phyloP scores from a whole-genome alignment of 2,888 invertebrate species.

The Drosophila longiperda region DNA sequence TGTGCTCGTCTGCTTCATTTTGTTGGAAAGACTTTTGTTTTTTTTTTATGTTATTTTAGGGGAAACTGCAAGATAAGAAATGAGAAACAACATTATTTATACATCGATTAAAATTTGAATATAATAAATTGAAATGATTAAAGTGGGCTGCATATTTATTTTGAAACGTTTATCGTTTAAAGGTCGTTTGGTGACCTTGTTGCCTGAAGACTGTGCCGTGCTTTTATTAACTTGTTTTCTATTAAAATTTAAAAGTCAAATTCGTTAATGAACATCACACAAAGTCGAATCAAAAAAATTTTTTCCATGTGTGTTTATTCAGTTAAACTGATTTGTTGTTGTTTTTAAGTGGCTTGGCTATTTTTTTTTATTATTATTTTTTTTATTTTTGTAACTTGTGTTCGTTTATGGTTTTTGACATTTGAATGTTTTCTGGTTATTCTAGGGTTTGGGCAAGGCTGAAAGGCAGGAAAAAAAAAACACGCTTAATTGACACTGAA shows the following conservation, averaged over 20 bases:
- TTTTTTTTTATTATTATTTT: background rate
- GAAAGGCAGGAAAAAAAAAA: background rate
- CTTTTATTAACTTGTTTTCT: constrained; percentile 29
- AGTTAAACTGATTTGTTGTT: constrained; percentile 15
- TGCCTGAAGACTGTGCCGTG: constrained; percentile 43
- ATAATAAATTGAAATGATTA: background rate
- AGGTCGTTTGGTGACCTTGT: constrained; percentile 56
- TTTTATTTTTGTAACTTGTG: constrained; percentile 10
- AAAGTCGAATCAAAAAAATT: constrained; percentile 20
- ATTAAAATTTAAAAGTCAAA: constrained; percentile 21
- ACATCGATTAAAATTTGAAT: constrained; percentile 1
- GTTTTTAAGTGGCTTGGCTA: background rate
- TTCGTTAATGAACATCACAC: constrained; percentile 29
- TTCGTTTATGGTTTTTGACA: background rate
- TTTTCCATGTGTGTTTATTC: constrained; percentile 15
- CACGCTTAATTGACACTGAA: constrained; percentile 30
- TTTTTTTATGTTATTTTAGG: constrained; percentile 3
- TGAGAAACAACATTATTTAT: background rate
- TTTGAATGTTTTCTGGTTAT: constrained; percentile 9
- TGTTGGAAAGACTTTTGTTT: constrained; percentile 18
- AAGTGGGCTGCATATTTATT: constrained; percentile 49
- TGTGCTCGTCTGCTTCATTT: constrained; percentile 62
- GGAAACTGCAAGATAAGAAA: constrained; percentile 21
- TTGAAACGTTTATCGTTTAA: constrained; percentile 32
- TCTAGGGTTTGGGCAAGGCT: constrained; percentile 31